Conservation (phyloP, 2,888 invertebrate genomes). For the Agrotis puta region DNA sequence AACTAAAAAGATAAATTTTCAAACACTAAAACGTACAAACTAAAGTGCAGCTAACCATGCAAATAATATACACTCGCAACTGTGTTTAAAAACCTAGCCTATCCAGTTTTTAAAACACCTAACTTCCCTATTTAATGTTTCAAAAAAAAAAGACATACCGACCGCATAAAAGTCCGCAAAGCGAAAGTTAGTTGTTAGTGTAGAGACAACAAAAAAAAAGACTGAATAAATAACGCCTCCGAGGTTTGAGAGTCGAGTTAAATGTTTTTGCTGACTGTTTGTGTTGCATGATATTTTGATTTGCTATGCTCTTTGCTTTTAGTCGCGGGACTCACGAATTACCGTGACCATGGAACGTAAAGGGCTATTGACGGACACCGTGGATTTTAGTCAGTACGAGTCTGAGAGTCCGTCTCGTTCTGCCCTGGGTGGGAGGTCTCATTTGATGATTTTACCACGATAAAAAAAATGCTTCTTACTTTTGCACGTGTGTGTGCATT, state of each 20-base stretch:
- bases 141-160: conserved; percentile 40
- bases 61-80: conserved; percentile 44
- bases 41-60: conserved; percentile 24
- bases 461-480: no score
- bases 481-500: neutral
- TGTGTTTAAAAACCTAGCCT: conserved; percentile 32
- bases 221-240: conserved; percentile 57
- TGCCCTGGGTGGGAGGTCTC: no score
- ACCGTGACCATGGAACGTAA: no score
- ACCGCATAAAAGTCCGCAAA: conserved; percentile 51
- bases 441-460: no score
- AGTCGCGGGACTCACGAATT: no score
- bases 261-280: conserved; percentile 55
- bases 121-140: conserved; percentile 22
- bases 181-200: conserved; percentile 59
- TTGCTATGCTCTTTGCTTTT: conserved; percentile 4
- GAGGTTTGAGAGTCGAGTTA: conserved; percentile 48
- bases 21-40: conserved; percentile 8
- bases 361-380: no score
- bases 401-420: no score
- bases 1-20: conserved; percentile 1
- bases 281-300: conserved; percentile 40
- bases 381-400: no score
- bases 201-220: conserved; percentile 54
- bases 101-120: conserved; percentile 29